Evolutionary conservation across 2,113 vertebrate species (phyloP), one percentile per base, ranked within the genome.

Genomic region (Varanus komodoensis): DNA sequence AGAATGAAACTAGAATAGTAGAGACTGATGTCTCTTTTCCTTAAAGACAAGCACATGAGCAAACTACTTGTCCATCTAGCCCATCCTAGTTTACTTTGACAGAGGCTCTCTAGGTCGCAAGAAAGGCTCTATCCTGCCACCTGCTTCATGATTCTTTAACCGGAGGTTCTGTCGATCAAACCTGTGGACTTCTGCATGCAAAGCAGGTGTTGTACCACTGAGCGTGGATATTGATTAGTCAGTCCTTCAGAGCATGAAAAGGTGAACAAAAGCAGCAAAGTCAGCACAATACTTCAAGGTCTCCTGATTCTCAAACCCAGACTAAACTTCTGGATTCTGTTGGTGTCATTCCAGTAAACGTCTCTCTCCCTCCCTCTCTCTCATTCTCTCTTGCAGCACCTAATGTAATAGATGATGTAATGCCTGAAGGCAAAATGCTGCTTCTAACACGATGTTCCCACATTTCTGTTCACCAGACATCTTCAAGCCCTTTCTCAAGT

Each of bases 401-500:
- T 74, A 85, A 57, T 52, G n/a, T 8, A 89, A 52, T 67, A 92
- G 48, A 12, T 93, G 61, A 79, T 64, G 4, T 77, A 50, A 87
- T 64, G n/a, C 4, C 3, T 38, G 0, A 82, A 67, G 6, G 27
- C 9, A 94, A 94, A 93, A 77, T 21, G 0, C 48, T 73, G 4
- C 7, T 8, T 48, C 61, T 86, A 52, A 82, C 25, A 8, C 68
- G 79, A 27, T 50, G 78, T 54, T 91, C 3, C 88, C 6, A 91
- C 38, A 86, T 17, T 67, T 12, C 68, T 44, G 11, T 15, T 89
- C 8, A 74, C 50, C 79, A 88, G n/a, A 91, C 90, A 74, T 92
- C 38, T 91, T 90, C 90, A 89, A 67, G 83, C 71, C 73, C 86
- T 87, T 74, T 81, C 88, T 52, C 81, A 89, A 82, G 61, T 81